Evolutionary conservation across 2,113 vertebrate genomes (phyloP).

Genomic region (Aegithalos caudatus): DNA sequence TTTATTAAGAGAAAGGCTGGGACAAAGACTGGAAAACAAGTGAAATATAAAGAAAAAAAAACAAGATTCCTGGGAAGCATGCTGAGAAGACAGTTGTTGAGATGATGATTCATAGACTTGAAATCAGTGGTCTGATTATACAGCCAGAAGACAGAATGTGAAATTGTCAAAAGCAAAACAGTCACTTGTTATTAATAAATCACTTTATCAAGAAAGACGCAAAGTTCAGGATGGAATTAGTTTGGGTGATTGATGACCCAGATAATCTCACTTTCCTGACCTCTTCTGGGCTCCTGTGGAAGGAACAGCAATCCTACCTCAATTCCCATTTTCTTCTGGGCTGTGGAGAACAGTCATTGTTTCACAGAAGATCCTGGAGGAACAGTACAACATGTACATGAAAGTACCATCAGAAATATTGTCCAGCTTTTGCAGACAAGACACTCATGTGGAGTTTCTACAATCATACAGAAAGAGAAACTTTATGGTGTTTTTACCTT

Average conservation of each 20-base stretch:
- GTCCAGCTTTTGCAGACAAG: conserved; percentile 55
- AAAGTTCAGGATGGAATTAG: background rate
- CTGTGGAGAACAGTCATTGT: conserved; percentile 74
- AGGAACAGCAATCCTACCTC: conserved; percentile 55
- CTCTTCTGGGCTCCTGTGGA: conserved; percentile 27
- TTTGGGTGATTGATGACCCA: background rate
- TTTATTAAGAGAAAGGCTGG: background rate
- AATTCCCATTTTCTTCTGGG: conserved; percentile 73
- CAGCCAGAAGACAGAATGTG: background rate
- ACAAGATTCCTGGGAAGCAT: background rate
- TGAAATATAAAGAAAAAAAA: background rate
- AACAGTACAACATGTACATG: conserved; percentile 42
- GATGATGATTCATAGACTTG: background rate
- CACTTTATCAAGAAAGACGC: background rate
- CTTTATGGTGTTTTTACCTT: background rate
- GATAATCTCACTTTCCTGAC: background rate
- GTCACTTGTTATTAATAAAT: background rate
- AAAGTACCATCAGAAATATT: conserved; percentile 72
- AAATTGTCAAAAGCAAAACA: background rate
- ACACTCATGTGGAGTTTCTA: background rate
- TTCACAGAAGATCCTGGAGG: background rate
- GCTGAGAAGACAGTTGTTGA: background rate
- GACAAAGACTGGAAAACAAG: background rate
- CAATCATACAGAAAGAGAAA: background rate
- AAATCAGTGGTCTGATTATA: background rate